Evolutionary conservation across 1,140 invertebrate genomes (phyloP), one percentile per base, ranked within the genome.

Genomic region (Anthonomus grandis): DNA sequence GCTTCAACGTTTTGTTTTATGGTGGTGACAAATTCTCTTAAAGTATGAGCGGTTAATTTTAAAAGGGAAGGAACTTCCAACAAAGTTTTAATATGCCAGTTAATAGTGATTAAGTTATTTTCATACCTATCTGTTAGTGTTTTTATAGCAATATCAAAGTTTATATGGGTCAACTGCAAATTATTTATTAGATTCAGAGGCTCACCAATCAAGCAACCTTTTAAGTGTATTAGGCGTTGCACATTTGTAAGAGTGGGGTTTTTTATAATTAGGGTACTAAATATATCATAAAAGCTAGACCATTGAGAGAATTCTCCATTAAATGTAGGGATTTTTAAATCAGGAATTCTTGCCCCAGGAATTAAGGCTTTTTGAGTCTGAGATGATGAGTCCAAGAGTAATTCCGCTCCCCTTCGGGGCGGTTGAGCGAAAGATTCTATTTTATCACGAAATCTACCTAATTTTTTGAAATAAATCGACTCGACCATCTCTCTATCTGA

Each of bases 171-270:
- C 23, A 46, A 21, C 23, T 9, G 13, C 5, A 46, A 19, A 46
- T 46, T 21, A 22, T 46, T 46, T 4, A 46, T 15, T n/a, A 46
- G 9, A 46, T 46, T 15, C 23, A 46, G 23, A 9, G 42, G 15
- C 13, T 46, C 42, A 46, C 17, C 17, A 5, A 21, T n/a, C 9
- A 39, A 17, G 10, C 10, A 9, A 17, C 37, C 37, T 17, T 39
- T 39, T 13, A 46, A 46, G 17, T 46, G 23, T 12, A 46, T n/a
- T 21, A 46, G 23, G 18, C 23, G 18, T 46, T 46, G 42, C 8
- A 46, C 42, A 25, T 46, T 19, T 22, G 42, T 46, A 5, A 46
- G 23, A n/a, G 18, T 9, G n/a, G 18, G 15, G 23, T 19, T 46
- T 4, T 15, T 22, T 9, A 8, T 6, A 46, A 46, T 46, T 23